Evolutionary conservation across 2,888 invertebrate genomes (phyloP), one percentile per base, ranked within the genome.

Genomic region (Eristalis arbustorum): DNA sequence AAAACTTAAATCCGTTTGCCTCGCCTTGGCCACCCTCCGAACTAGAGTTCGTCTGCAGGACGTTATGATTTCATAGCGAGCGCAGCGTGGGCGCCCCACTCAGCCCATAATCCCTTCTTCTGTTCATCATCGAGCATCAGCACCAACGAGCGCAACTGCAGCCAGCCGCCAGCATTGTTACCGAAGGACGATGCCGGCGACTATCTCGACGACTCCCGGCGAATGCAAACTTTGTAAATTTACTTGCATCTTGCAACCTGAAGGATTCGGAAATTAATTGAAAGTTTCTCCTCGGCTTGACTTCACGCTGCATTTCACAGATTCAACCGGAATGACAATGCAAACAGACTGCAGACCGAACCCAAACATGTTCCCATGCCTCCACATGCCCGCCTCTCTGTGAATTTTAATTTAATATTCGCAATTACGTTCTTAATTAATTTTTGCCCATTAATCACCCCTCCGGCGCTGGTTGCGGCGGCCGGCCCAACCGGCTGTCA

Each of bases 351-450:
- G 57, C 62, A 68, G 56, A 49, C 79, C 71, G 71, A 66, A 74
- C 37, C 64, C 83, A 69, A 83, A 84, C 80, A 80, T 80, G 71
- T 72, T 72, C 71, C 67, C 66, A 75, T 79, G 80, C 69, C 57
- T 61, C 56, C 79, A 42, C 71, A 23, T 23, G 25, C 25, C n/a
- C 37, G 6, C n/a, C 49, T 22, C 22, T 31, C 57, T 40, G n/a
- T n/a, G 82, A 42, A 79, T 79, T 75, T 75, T 79, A 79, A 84
- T 84, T 80, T 84, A 84, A 84, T 84, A 80, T 79, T 84, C 71
- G 79, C 75, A 79, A 84, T 80, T 76, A 81, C 67, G 62, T 76
- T 84, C 72, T 84, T 84, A 73, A 84, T 84, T 81, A 81, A 73
- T 80, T 84, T 69, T 37, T 64, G 28, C 34, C 66, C 78, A 79